Conservation (phyloP, 2,888 invertebrate genomes). For the Apodemia duryi region DNA sequence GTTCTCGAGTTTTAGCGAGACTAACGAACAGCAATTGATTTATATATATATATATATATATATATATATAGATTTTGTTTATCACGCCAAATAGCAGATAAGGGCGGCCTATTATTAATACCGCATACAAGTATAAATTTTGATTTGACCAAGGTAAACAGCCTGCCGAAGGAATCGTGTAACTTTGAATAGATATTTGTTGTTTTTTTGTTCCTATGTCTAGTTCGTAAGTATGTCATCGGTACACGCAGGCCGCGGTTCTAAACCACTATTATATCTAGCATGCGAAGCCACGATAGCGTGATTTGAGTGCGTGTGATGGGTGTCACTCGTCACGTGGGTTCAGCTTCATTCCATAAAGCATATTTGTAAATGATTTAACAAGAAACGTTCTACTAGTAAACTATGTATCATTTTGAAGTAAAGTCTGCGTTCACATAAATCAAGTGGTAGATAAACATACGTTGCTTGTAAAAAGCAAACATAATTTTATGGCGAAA, state of each 20-base stretch:
- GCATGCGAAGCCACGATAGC: slow-evolving; percentile 6
- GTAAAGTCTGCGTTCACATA: slow-evolving; percentile 35
- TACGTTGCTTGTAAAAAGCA: slow-evolving; percentile 24
- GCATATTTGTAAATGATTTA: slow-evolving; percentile 3
- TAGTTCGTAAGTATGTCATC: background rate
- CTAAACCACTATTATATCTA: slow-evolving; percentile 8
- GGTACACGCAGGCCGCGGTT: background rate
- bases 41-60: no score
- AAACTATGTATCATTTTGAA: slow-evolving; percentile 21
- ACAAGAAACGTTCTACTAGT: slow-evolving; percentile 11
- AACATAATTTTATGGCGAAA: slow-evolving; percentile 35
- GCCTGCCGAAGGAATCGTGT: no score
- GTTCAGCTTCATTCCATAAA: slow-evolving; percentile 8
- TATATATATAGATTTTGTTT: no score
- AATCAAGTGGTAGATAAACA: slow-evolving; percentile 39
- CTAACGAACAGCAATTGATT: no score
- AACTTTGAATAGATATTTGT: background rate
- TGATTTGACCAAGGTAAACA: no score
- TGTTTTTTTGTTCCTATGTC: background rate
- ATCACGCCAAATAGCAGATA: no score
- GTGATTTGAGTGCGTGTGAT: background rate
- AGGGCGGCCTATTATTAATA: no score
- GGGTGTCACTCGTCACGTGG: slow-evolving; percentile 4
- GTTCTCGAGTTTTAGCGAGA: no score
- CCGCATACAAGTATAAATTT: no score